Percentiles rank a stretch among this genome's conserved stretches.
These are phyloP conservation scores for Rhea americana DNA, from an alignment of 2,113 vertebrate genomes.

Conservation along the genomic window DNA sequence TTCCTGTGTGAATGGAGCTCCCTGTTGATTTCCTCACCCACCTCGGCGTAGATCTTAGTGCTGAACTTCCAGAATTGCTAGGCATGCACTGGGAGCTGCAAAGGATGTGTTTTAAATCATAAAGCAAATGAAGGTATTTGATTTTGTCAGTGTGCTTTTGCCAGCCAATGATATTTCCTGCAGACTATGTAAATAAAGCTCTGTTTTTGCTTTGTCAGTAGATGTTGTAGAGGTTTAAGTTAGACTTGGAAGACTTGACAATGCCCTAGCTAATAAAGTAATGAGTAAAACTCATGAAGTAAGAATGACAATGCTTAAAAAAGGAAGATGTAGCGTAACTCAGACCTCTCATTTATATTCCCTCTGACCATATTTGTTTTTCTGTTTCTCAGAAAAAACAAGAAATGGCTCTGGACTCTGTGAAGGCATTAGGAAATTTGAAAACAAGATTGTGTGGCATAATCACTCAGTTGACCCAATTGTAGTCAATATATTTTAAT, in stretches of 20 bases:
- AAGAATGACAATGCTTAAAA: not conserved
- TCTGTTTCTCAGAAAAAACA: not conserved
- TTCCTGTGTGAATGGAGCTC: not conserved
- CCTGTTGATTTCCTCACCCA: not conserved
- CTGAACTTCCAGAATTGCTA: not conserved
- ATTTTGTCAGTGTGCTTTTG: not conserved
- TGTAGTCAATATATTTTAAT: not conserved
- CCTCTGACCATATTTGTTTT: not conserved
- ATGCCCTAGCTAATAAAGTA: not conserved
- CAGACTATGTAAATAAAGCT: not conserved
- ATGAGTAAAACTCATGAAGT: not conserved
- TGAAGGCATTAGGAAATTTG: not conserved
- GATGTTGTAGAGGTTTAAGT: not conserved
- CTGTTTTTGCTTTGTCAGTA: not conserved
- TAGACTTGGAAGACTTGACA: not conserved
- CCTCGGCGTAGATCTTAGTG: not conserved
- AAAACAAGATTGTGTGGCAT: not conserved
- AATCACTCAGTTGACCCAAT: not conserved
- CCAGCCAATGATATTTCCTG: not conserved
- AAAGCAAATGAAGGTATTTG: not conserved
- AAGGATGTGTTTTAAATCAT: not conserved
- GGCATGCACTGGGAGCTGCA: not conserved
- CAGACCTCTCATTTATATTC: not conserved
- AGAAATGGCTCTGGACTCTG: not conserved
- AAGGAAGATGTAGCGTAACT: not conserved